Conservation (phyloP, 2,113 vertebrate species). For the Butastur rufipennis region DNA sequence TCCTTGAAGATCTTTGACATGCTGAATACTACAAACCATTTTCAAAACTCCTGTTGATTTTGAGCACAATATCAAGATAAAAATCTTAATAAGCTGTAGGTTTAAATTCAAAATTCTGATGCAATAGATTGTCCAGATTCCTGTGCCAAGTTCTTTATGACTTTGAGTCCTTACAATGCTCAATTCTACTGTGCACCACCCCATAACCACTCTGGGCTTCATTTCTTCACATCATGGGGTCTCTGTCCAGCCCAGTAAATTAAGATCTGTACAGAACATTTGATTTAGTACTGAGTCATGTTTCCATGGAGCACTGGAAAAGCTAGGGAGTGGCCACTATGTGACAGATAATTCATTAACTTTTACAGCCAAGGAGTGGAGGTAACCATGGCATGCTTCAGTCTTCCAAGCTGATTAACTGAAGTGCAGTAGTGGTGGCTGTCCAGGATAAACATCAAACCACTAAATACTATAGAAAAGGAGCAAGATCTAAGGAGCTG, state of each 20-base stretch:
- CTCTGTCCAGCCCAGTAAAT: not conserved
- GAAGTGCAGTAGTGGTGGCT: not conserved
- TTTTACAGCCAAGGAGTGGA: not conserved
- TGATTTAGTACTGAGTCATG: not conserved
- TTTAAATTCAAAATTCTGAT: not conserved
- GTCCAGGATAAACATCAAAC: not conserved
- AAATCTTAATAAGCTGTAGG: not conserved
- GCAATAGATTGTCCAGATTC: not conserved
- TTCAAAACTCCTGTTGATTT: not conserved
- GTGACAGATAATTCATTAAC: not conserved
- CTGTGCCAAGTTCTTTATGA: not conserved
- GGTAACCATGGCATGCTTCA: not conserved
- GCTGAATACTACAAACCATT: not conserved
- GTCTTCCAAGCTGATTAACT: not conserved
- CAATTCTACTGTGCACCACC: not conserved
- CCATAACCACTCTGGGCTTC: not conserved
- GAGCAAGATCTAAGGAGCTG: not conserved
- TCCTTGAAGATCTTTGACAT: not conserved
- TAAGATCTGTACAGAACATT: not conserved
- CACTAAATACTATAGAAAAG: not conserved
- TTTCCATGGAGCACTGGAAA: not conserved
- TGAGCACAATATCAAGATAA: not conserved
- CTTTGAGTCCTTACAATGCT: not conserved
- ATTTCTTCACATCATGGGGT: not conserved
- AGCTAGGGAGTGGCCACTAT: not conserved